These are phyloP conservation scores for Drosophila nr. perissopoda DNA, from an alignment of 2,888 invertebrate genomes.

Conservation along the genomic window DNA sequence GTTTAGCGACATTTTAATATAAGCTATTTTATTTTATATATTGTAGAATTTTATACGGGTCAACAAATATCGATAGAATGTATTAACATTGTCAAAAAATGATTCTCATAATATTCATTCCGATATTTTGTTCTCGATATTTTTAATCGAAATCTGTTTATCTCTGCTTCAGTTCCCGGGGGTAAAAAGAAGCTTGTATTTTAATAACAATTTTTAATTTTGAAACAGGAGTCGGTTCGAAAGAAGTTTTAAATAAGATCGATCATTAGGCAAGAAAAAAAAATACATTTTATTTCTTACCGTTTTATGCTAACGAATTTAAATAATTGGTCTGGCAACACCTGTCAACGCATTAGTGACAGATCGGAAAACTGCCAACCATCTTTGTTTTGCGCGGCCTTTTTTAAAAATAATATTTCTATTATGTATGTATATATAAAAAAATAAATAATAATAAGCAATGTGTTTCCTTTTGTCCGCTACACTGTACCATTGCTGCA, in stretches of 20 bases:
- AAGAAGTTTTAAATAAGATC: neutral
- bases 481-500: neutral
- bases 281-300: neutral
- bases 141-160: neutral
- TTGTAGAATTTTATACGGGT: slow-evolving; percentile 24
- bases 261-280: neutral
- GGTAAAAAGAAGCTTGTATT: neutral
- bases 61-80: slow-evolving; percentile 32
- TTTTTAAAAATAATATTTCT: neutral
- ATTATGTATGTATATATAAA: neutral
- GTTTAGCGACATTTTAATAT: slow-evolving; percentile 85
- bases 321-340: neutral
- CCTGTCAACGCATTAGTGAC: neutral
- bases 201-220: neutral
- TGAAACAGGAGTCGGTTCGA: neutral
- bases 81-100: neutral
- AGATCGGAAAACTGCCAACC: neutral
- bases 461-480: neutral
- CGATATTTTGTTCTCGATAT: slow-evolving; percentile 6
- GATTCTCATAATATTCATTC: neutral
- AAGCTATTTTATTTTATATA: slow-evolving; percentile 43
- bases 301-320: neutral
- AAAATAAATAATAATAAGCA: neutral
- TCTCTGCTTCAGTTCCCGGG: neutral
- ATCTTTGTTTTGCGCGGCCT: neutral